Evolutionary conservation across 2,888 invertebrate genomes (phyloP).

Genomic region (Blastobasis lacticolella): DNA sequence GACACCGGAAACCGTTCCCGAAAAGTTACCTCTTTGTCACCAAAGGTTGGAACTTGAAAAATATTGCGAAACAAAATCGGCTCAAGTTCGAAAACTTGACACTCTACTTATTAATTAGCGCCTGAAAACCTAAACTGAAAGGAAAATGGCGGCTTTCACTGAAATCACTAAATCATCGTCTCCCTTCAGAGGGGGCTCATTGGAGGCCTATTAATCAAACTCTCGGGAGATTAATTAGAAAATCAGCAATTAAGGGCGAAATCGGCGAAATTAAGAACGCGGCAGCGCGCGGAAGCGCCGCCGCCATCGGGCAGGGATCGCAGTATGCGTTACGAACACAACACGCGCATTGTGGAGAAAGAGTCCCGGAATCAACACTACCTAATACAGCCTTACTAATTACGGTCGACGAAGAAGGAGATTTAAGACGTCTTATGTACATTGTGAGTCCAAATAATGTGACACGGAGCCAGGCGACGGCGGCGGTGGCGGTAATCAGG

Average conservation of each 20-base stretch:
- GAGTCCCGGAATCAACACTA: no score
- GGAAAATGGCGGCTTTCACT: conserved; percentile 25
- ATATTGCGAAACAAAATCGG: conserved; percentile 23
- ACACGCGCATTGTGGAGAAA: no score
- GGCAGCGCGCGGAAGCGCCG: not conserved
- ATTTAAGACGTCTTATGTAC: no score
- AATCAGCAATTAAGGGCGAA: conserved; percentile 62
- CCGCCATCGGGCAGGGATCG: not conserved
- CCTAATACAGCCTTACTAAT: no score
- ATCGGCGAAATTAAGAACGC: conserved; percentile 42
- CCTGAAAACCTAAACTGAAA: conserved; percentile 37
- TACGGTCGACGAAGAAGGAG: no score
- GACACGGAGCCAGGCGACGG: no score
- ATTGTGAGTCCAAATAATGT: no score
- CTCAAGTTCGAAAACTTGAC: conserved; percentile 26
- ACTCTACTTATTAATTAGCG: conserved; percentile 50
- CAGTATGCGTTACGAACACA: not conserved
- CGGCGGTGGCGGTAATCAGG: no score
- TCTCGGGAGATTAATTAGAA: conserved; percentile 67
- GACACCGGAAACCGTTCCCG: not conserved
- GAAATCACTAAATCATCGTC: conserved; percentile 52
- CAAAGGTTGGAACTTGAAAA: conserved; percentile 3
- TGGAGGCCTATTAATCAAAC: conserved; percentile 67
- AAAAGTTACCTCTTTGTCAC: not conserved
- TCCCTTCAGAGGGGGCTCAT: conserved; percentile 21